Evolutionary conservation across 1,140 invertebrate genomes (phyloP), one percentile per base, ranked within the genome.

Genomic region (Caenorhabditis remanei): DNA sequence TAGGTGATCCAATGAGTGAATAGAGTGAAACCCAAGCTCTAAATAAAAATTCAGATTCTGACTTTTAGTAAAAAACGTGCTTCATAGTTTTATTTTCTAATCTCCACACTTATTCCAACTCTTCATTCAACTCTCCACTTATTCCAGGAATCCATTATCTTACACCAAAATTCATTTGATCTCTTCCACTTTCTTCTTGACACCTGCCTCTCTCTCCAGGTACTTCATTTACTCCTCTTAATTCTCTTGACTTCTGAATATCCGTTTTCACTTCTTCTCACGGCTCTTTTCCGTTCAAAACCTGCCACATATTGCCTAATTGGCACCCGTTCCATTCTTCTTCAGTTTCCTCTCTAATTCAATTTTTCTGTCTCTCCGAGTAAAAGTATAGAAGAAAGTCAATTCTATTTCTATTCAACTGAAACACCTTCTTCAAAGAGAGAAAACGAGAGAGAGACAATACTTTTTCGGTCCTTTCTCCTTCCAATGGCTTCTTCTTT

Each of bases 201-300:
- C 56, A 58, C 56, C 56, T 58, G 56, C 8, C 11, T 58, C 50
- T 53, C 16, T 19, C 24, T 67, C 19, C 63, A 40, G 7, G 13
- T n/a, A 46, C 67, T 75, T 75, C 67, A 46, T 46, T 75, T 75
- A 40, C 61, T 14, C 32, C 19, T 21, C 19, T 71, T 46, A 2
- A 19, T 6, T 46, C 9, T 40, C 43, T 32, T 75, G 21, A 65
- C 32, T 48, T 48, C 24, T 46, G 41, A 48, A 75, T 75, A 75
- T 75, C 67, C 67, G 40, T 41, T 48, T 75, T 46, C 32, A 65
- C 40, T 40, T 65, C 8, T 40, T 65, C 67, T 19, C 67, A 75
- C 67, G 67, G 41, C 67, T 75, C 67, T 48, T 75, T 75, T 32
- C 32, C 32, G 32, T 32, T 32, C 32, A 32, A 32, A 40, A 41